Evolutionary conservation across 1,140 invertebrate genomes (phyloP).

Genomic region (Bathynomus jamesi): DNA sequence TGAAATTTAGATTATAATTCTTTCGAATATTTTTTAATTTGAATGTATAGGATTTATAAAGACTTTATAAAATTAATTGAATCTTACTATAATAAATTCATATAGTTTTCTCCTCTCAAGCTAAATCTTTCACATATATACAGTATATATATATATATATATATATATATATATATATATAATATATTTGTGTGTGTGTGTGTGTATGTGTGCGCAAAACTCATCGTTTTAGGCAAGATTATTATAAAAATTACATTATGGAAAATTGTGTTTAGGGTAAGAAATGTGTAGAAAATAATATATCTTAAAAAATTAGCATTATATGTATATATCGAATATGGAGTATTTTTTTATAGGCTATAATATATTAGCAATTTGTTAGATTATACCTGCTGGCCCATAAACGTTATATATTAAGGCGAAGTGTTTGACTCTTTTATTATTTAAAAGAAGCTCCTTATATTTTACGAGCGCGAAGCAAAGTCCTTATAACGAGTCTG

Average conservation of each 20-base stretch:
- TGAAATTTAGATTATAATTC: no score
- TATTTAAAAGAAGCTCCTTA: not conserved
- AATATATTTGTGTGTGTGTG: not conserved
- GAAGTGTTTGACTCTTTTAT: not conserved
- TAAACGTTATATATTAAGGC: conserved; percentile 1
- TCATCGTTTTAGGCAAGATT: no score
- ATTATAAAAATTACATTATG: not conserved
- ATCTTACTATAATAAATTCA: no score
- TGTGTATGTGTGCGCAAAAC: not conserved
- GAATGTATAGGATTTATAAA: no score
- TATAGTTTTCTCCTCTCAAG: no score
- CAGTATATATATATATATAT: conserved; percentile 1
- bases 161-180: conserved; percentile 1
- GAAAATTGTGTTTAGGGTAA: not conserved
- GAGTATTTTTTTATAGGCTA: not conserved
- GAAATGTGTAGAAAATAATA: not conserved
- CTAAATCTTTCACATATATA: no score
- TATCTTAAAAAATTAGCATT: not conserved
- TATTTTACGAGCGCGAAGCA: not conserved
- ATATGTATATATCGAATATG: not conserved
- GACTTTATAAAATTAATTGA: no score
- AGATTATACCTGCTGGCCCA: not conserved
- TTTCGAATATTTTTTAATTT: no score
- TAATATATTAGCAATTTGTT: conserved; percentile 2
- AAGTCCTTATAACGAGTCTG: not conserved